Conservation (phyloP, 2,113 vertebrate genomes). For the Colaptes auratus region DNA sequence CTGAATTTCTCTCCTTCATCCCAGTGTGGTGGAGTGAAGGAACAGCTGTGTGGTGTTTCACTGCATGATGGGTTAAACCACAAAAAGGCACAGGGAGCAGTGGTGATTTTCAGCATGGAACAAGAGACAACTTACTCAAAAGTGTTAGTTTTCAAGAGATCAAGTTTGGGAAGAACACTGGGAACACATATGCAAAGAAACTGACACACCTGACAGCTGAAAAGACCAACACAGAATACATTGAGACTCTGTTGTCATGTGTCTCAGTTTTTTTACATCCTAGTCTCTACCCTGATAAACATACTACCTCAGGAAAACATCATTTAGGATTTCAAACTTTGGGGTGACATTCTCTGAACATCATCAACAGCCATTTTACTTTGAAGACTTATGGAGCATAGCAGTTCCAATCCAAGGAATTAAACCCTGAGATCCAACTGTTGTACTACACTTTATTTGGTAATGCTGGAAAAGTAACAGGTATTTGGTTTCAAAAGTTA, state of each 20-base stretch:
- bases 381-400: not conserved
- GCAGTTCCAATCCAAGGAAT: not conserved
- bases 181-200: not conserved
- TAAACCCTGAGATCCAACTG: not conserved
- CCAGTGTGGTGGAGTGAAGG: not conserved
- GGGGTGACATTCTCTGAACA: not conserved
- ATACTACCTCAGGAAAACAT: not conserved
- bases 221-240: not conserved
- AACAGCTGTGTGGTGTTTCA: not conserved
- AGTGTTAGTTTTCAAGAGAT: not conserved
- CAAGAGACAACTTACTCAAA: not conserved
- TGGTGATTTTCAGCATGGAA: not conserved
- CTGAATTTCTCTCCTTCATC: not conserved
- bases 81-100: not conserved
- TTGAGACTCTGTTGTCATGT: fast-evolving
- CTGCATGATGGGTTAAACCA: not conserved
- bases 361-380: not conserved
- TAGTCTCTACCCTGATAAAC: not conserved
- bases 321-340: not conserved
- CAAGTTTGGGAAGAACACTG: not conserved
- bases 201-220: not conserved
- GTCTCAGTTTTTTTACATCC: not conserved
- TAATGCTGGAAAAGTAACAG: not conserved
- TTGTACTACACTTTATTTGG: not conserved
- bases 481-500: not conserved